Evolutionary conservation across 2,888 invertebrate genomes (phyloP).

Genomic region (Nomada ruficornis): DNA sequence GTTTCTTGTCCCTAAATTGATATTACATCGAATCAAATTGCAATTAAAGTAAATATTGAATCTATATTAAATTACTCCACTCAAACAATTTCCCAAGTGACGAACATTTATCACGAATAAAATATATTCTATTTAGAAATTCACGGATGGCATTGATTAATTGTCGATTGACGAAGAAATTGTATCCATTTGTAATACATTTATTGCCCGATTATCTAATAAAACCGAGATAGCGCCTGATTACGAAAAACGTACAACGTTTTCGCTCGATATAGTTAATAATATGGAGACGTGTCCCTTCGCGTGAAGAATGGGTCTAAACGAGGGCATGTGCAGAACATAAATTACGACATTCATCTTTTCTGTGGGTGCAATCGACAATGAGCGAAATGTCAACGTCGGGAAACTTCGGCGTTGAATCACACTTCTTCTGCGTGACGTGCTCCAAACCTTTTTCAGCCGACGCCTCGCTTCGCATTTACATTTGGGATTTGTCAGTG

Average conservation of each 20-base stretch:
- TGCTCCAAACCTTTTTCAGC: not conserved
- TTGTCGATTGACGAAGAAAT: no score
- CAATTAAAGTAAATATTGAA: no score
- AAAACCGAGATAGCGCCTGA: no score
- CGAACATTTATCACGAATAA: no score
- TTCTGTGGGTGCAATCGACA: constrained; percentile 27
- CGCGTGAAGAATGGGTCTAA: constrained; percentile 19
- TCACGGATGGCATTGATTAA: no score
- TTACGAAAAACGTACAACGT: not conserved
- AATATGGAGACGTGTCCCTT: not conserved
- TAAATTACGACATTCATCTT: constrained; percentile 31
- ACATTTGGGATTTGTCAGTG: constrained; percentile 59
- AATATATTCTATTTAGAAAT: no score
- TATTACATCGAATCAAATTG: no score
- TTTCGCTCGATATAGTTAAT: not conserved
- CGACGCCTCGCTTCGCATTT: constrained; percentile 32
- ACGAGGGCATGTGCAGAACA: constrained; percentile 21
- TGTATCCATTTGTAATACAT: no score
- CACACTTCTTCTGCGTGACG: constrained; percentile 6
- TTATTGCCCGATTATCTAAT: no score
- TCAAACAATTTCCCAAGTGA: no score
- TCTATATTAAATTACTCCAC: no score
- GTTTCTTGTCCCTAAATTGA: no score
- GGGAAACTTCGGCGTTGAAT: constrained; percentile 44
- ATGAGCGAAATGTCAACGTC: constrained; percentile 42